Conservation (phyloP, 1,140 invertebrate genomes). For the Nebria ingens region DNA sequence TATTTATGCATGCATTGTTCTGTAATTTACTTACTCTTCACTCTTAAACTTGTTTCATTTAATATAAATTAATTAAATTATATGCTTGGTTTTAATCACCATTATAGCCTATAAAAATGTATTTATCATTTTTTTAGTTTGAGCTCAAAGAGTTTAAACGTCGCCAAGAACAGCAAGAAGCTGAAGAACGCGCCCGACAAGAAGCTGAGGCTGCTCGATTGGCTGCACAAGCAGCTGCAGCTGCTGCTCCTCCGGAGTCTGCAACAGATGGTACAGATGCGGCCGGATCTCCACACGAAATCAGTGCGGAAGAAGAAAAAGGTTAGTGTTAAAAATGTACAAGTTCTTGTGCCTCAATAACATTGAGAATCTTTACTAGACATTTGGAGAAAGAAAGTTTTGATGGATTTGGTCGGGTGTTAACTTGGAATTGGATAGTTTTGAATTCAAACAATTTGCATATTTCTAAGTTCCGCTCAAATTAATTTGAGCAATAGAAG, state of each 20-base stretch:
- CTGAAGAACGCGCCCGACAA: slow-evolving; percentile 54
- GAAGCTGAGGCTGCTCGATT: slow-evolving; percentile 64
- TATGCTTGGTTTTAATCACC: too few relatives aligned
- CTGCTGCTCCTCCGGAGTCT: slow-evolving; percentile 37
- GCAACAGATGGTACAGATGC: slow-evolving; percentile 36
- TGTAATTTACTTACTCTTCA: neutral
- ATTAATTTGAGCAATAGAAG: too few relatives aligned
- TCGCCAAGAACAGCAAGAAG: slow-evolving; percentile 67
- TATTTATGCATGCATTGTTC: neutral
- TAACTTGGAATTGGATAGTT: too few relatives aligned
- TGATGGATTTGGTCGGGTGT: too few relatives aligned
- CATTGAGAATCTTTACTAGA: too few relatives aligned
- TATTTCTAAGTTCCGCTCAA: too few relatives aligned
- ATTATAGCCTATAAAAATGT: too few relatives aligned
- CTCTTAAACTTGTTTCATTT: neutral
- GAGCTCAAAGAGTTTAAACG: slow-evolving; percentile 94
- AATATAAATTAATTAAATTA: neutral
- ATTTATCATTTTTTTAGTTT: slow-evolving; percentile 55
- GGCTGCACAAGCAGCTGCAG: slow-evolving; percentile 32
- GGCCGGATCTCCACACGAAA: slow-evolving; percentile 26
- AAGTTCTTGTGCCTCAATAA: too few relatives aligned
- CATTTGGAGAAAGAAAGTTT: too few relatives aligned
- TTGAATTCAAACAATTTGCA: too few relatives aligned
- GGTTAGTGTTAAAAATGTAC: slow-evolving; percentile 25
- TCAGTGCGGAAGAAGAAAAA: slow-evolving; percentile 28